Evolutionary conservation across 2,888 invertebrate species (phyloP), one percentile per base, ranked within the genome.

Genomic region (Drosophila barbarae): DNA sequence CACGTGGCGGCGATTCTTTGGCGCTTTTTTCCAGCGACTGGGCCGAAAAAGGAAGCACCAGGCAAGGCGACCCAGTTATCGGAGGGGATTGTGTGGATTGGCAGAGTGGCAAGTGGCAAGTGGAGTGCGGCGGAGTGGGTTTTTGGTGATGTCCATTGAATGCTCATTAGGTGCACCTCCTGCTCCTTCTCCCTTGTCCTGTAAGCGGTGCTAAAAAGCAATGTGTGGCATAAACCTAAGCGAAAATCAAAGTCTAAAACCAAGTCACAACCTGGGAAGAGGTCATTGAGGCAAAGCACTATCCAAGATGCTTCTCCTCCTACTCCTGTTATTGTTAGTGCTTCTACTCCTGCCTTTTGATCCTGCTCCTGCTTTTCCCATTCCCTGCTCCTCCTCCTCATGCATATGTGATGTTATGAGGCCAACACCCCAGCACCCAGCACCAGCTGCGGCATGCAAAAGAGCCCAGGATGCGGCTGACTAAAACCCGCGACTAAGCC

Each of bases 141-240:
- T 26, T 46, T 18, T 4, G 9, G 18, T 28, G 49, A n/a, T 9
- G 18, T 15, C 23, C 30, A 49, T 53, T 72, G 30, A 32, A 60
- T 61, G 41, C 72, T 50, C 63, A 72, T 66, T 58, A 42, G 35
- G 32, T 41, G 51, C 35, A 44, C 1, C 5, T 39, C 35, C 49
- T 47, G 41, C 35, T 49, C 23, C 47, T 41, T 44, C 36, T 46
- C 26, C 9, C 10, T 10, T 3, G 3, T n/a, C 23, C n/a, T 10
- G 6, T 15, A 5, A 5, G 30, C 42, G 49, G 61, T 64, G 60
- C 75, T 78, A 66, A 84, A 84, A 78, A 67, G 50, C 64, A 81
- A 78, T 78, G 77, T 49, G 35, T 2, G 58, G 36, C 61, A 68
- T 70, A 72, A 72, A 46, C 10, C 5, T n/a, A 9, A 13, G 2